Percentiles rank a stretch among this genome's conserved stretches.
These are phyloP conservation scores for Enteromius radiatus DNA, from an alignment of 2,797 vertebrate species.

Conservation along the genomic window DNA sequence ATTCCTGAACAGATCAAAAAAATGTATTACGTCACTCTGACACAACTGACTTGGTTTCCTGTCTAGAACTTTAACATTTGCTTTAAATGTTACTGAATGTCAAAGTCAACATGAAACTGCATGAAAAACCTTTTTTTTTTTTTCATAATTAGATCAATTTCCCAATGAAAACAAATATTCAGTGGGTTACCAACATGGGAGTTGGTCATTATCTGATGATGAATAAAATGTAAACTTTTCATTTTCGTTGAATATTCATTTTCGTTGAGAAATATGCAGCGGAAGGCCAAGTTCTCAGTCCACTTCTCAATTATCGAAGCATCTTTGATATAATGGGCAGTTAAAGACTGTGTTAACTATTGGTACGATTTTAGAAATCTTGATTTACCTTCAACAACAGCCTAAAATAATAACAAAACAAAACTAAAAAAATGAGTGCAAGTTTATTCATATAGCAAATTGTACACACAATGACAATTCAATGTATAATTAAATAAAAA, in stretches of 20 bases:
- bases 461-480: no score
- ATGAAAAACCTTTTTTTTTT: background rate
- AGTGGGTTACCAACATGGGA: background rate
- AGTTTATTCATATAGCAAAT: no score
- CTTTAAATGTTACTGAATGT: background rate
- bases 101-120: slow-evolving; percentile 26
- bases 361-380: background rate
- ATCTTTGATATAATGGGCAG: background rate
- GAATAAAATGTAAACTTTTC: background rate
- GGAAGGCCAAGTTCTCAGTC: no score
- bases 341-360: background rate
- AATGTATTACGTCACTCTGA: background rate
- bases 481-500: no score
- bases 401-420: background rate
- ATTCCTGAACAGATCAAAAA: background rate
- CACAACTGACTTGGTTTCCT: background rate
- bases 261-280: background rate
- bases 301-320: background rate
- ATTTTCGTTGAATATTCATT: background rate
- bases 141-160: background rate
- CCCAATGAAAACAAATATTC: background rate
- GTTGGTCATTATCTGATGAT: background rate
- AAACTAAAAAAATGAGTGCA: no score
- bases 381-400: background rate
- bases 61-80: background rate